These are phyloP conservation scores for Ctenosaura bakeri DNA, from an alignment of 2,797 vertebrate genomes.

Conservation along the genomic window DNA sequence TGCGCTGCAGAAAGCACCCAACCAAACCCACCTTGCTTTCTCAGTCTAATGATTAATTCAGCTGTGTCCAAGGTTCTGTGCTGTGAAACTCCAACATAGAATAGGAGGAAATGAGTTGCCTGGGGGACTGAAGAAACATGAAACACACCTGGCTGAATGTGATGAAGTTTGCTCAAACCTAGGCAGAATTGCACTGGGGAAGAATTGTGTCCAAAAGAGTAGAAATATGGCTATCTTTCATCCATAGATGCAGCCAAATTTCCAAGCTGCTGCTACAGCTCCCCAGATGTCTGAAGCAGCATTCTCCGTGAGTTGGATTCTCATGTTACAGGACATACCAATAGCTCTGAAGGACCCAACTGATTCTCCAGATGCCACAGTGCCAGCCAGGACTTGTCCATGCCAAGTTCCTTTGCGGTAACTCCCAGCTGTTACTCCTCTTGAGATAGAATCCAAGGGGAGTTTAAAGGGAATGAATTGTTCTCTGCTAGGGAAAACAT, in stretches of 20 bases:
- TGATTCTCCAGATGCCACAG: slow-evolving; percentile 13
- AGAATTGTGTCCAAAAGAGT: neutral
- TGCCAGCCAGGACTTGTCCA: slow-evolving; percentile 1
- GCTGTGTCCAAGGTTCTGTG: neutral
- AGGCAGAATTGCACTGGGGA: neutral
- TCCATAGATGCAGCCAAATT: neutral
- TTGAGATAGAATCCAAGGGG: neutral
- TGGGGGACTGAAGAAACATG: neutral
- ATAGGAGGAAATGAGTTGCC: neutral
- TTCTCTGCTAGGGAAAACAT: slow-evolving; percentile 20
- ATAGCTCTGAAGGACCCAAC: neutral
- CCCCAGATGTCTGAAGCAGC: slow-evolving; percentile 23
- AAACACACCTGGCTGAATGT: slow-evolving; percentile 2
- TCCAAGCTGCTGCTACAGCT: slow-evolving; percentile 6
- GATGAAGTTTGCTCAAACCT: neutral
- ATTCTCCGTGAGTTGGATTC: slow-evolving; percentile 12
- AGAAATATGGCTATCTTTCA: neutral
- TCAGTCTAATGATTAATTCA: slow-evolving; percentile 8
- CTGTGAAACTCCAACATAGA: neutral
- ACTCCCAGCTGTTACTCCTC: slow-evolving; percentile 1
- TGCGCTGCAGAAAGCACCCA: neutral
- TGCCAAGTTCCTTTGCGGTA: neutral
- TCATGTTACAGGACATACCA: slow-evolving; percentile 22
- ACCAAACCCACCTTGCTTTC: neutral
- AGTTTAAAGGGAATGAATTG: slow-evolving; percentile 15